phyloP scores from a whole-genome alignment of 1,140 invertebrate genomes.

The Trinorchestia longiramus region DNA sequence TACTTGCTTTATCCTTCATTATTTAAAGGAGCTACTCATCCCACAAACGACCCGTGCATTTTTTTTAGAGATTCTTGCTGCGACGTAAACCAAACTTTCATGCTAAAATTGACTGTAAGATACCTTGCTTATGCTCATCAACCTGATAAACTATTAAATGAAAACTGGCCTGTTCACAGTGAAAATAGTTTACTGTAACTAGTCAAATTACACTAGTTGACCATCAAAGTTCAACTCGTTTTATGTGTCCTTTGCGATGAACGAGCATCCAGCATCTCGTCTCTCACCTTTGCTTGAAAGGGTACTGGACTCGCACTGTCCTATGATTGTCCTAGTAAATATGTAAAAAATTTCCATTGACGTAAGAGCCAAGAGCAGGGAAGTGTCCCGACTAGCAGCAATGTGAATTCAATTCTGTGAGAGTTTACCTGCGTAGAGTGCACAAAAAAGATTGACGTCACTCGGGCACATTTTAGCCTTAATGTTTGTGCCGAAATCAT shows the following conservation, averaged over 20 bases:
- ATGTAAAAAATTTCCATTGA: background rate
- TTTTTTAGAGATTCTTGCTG: background rate
- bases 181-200: background rate
- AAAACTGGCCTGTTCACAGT: background rate
- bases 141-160: background rate
- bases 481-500: background rate
- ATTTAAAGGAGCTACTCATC: too few relatives aligned
- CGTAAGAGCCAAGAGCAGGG: background rate
- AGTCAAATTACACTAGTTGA: background rate
- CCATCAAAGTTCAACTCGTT: background rate
- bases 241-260: background rate
- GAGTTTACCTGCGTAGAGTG: background rate
- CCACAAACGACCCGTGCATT: too few relatives aligned
- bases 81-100: background rate
- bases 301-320: background rate
- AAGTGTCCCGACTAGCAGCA: background rate
- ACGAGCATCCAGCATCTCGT: too few relatives aligned
- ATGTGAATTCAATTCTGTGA: background rate
- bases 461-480: background rate
- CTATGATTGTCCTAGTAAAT: background rate
- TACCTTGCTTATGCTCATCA: background rate
- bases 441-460: background rate
- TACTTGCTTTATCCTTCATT: too few relatives aligned
- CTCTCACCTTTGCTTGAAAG: background rate
- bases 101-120: background rate